These are phyloP conservation scores for Trachymyrmex septentrionalis DNA, from an alignment of 1,140 invertebrate species.

Conservation along the genomic window DNA sequence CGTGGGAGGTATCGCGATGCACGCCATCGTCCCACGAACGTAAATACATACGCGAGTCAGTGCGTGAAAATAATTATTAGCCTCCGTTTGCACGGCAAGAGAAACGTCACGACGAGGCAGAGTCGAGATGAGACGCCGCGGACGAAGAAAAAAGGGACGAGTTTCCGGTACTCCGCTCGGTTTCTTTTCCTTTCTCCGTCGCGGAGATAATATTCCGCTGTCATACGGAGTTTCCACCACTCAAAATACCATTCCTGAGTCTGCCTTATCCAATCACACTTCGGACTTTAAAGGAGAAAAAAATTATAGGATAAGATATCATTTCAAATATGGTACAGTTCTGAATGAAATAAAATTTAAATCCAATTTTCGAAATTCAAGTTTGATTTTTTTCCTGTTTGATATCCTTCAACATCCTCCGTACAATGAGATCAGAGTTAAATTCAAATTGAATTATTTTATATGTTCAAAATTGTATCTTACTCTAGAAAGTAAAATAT, in stretches of 20 bases:
- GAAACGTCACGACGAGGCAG: conserved; percentile 56
- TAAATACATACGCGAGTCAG: conserved; percentile 61
- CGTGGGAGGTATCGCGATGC: conserved; percentile 75
- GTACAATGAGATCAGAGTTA: no score
- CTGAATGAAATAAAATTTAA: no score
- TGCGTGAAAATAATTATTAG: conserved; percentile 80
- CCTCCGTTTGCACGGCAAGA: conserved; percentile 62
- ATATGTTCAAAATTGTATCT: no score
- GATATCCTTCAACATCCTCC: no score
- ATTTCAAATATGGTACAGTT: no score
- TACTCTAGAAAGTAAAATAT: no score
- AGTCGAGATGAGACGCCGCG: conserved; percentile 57
- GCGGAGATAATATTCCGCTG: conserved; percentile 56
- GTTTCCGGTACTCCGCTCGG: conserved; percentile 56
- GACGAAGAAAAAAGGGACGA: conserved; percentile 62
- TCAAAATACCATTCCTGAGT: not conserved
- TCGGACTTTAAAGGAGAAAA: not conserved
- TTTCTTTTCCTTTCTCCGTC: conserved; percentile 72
- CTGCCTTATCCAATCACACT: not conserved
- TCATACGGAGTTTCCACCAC: conserved; percentile 17
- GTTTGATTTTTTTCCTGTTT: no score
- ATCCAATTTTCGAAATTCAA: no score
- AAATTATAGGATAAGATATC: not conserved
- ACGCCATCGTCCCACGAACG: conserved; percentile 69
- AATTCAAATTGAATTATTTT: no score